phyloP scores from a whole-genome alignment of 2,113 vertebrate species.

The Scopus umbretta region DNA sequence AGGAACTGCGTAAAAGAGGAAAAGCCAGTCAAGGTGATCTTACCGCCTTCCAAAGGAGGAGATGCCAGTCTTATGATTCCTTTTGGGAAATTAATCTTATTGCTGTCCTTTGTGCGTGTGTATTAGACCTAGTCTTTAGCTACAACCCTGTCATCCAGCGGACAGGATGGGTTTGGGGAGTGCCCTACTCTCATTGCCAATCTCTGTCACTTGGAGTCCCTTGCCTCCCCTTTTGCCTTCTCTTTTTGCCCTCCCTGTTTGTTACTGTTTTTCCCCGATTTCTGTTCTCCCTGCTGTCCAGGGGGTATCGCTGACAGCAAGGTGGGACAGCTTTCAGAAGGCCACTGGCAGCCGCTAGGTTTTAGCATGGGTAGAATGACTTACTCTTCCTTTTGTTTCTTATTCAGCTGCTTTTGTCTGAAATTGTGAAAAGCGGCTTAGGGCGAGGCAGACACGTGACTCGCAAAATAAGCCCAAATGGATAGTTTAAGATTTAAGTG shows the following conservation, averaged over 20 bases:
- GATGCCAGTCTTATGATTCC: not conserved
- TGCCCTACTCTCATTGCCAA: not conserved
- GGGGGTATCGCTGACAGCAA: fast-evolving
- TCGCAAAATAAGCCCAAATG: not conserved
- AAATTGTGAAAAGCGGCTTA: not conserved
- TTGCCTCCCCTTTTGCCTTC: not conserved
- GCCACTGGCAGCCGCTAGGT: not conserved
- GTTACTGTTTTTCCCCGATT: not conserved
- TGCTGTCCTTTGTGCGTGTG: not conserved
- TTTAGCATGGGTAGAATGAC: not conserved
- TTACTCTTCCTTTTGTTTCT: not conserved
- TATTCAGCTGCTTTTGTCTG: not conserved
- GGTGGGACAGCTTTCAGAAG: not conserved
- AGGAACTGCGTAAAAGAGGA: not conserved
- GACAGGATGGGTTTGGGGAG: not conserved
- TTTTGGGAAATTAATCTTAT: not conserved
- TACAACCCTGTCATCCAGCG: not conserved
- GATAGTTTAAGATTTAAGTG: not conserved
- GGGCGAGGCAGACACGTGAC: not conserved
- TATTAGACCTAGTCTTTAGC: not conserved
- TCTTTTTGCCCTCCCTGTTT: not conserved
- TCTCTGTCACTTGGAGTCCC: not conserved
- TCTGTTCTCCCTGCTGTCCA: not conserved
- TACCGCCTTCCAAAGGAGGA: not conserved
- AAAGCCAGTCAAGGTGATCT: not conserved